phyloP scores from a whole-genome alignment of 2,113 vertebrate genomes.

The Conger conger region DNA sequence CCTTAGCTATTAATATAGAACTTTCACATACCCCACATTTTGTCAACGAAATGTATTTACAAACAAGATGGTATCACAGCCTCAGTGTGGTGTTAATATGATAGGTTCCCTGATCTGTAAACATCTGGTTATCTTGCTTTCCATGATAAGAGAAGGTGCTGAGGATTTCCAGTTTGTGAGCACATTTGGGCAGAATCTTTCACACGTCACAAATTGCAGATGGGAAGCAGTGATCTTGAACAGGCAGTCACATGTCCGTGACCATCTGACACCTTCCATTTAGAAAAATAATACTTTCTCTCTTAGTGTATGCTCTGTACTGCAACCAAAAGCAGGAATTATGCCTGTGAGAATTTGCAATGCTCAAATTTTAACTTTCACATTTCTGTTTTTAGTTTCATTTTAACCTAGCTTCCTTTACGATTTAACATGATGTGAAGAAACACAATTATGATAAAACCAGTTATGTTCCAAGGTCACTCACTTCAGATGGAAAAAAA shows the following conservation, averaged over 20 bases:
- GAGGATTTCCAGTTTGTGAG: slow-evolving; percentile 99
- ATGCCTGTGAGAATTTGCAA: slow-evolving; percentile 87
- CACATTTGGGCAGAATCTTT: slow-evolving; percentile 99
- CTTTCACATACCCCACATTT: slow-evolving; percentile 68
- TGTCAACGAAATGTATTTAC: slow-evolving; percentile 78
- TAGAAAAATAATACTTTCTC: slow-evolving; percentile 99
- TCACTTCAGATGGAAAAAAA: not conserved
- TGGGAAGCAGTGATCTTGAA: slow-evolving; percentile 99
- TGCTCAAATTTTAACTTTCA: slow-evolving; percentile 64
- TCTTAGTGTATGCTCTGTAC: slow-evolving; percentile 99
- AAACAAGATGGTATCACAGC: slow-evolving; percentile 79
- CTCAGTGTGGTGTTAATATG: slow-evolving; percentile 99
- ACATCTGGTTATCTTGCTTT: slow-evolving; percentile 99
- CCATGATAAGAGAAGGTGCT: slow-evolving; percentile 99
- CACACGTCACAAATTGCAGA: slow-evolving; percentile 99
- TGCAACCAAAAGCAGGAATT: slow-evolving; percentile 96
- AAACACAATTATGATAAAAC: not conserved
- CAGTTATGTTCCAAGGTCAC: not conserved
- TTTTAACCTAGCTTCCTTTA: slow-evolving; percentile 48
- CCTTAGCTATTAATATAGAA: slow-evolving; percentile 57
- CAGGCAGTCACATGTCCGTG: slow-evolving; percentile 99
- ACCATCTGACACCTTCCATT: slow-evolving; percentile 99
- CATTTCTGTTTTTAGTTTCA: slow-evolving; percentile 50
- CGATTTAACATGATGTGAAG: slow-evolving; percentile 3
- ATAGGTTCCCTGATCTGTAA: slow-evolving; percentile 99